These are phyloP conservation scores for Lasioglossum pauxillum DNA, from an alignment of 2,888 invertebrate genomes.

Conservation along the genomic window DNA sequence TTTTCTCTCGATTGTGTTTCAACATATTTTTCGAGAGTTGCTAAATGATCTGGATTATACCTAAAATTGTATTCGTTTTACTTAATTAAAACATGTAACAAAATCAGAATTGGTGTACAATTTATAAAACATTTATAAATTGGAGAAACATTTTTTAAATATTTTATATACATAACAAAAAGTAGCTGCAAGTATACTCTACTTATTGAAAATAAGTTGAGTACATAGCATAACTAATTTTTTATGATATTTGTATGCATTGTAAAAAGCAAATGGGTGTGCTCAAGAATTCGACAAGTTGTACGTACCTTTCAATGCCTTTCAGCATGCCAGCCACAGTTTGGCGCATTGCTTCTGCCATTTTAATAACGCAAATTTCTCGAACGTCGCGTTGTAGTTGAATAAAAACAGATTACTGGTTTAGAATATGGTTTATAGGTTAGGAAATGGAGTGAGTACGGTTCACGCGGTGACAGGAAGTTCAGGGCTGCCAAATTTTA, in stretches of 20 bases:
- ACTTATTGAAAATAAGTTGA: not conserved
- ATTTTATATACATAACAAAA: not conserved
- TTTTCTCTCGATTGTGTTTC: slow-evolving; percentile 97
- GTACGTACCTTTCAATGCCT: slow-evolving; percentile 94
- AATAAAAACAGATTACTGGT: slow-evolving; percentile 3
- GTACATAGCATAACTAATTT: not conserved
- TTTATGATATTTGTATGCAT: not conserved
- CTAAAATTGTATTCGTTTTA: slow-evolving; percentile 84
- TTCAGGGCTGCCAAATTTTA: slow-evolving; percentile 36
- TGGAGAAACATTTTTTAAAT: not conserved
- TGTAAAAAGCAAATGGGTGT: not conserved
- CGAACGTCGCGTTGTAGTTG: not conserved
- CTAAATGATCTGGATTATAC: slow-evolving; percentile 98
- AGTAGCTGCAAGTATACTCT: not conserved
- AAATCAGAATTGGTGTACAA: not conserved
- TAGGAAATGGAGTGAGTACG: slow-evolving; percentile 9
- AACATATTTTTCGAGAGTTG: slow-evolving; percentile 95
- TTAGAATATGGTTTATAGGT: slow-evolving; percentile 19
- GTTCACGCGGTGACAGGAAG: slow-evolving; percentile 5
- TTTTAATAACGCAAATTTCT: slow-evolving; percentile 73
- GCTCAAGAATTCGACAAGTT: slow-evolving; percentile 16
- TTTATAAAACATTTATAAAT: not conserved
- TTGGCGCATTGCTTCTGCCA: slow-evolving; percentile 94
- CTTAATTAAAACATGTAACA: not conserved
- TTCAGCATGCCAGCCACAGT: slow-evolving; percentile 94